Evolutionary conservation across 2,888 invertebrate species (phyloP).

Genomic region (Silvanus unidentatus): DNA sequence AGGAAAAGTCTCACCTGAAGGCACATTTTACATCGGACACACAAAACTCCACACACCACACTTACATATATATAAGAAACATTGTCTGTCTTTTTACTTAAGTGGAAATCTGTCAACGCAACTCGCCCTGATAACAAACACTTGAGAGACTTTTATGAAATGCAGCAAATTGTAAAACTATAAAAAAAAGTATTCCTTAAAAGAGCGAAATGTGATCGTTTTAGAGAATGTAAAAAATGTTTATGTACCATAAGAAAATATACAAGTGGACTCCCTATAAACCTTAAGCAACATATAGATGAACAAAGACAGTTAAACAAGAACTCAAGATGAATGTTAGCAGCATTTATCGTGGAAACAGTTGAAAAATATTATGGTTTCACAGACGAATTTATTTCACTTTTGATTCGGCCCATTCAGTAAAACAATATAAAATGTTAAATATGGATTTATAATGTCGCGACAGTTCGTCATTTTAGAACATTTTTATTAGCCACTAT

Average conservation of each 20-base stretch:
- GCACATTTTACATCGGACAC: slow-evolving; percentile 5
- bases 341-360: slow-evolving; percentile 31
- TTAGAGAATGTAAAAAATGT: neutral
- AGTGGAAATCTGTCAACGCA: slow-evolving; percentile 17
- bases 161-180: neutral
- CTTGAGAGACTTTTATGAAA: too few species aligned
- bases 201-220: neutral
- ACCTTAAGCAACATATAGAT: too few species aligned
- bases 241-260: too few species aligned
- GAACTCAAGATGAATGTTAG: neutral
- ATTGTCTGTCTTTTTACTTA: slow-evolving; percentile 4
- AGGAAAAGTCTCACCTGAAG: slow-evolving; percentile 7
- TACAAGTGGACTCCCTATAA: too few species aligned
- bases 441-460: slow-evolving; percentile 16
- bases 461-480: slow-evolving; percentile 11
- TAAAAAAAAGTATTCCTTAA: neutral
- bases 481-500: neutral
- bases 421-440: slow-evolving; percentile 16
- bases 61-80: too few species aligned
- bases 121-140: too few species aligned
- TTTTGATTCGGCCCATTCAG: slow-evolving; percentile 10
- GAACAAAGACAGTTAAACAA: too few species aligned
- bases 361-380: slow-evolving; percentile 35
- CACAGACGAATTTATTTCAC: slow-evolving; percentile 35
- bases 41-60: too few species aligned